Evolutionary conservation across 1,140 invertebrate species (phyloP), one percentile per base, ranked within the genome.

Genomic region (Cydia amplana): DNA sequence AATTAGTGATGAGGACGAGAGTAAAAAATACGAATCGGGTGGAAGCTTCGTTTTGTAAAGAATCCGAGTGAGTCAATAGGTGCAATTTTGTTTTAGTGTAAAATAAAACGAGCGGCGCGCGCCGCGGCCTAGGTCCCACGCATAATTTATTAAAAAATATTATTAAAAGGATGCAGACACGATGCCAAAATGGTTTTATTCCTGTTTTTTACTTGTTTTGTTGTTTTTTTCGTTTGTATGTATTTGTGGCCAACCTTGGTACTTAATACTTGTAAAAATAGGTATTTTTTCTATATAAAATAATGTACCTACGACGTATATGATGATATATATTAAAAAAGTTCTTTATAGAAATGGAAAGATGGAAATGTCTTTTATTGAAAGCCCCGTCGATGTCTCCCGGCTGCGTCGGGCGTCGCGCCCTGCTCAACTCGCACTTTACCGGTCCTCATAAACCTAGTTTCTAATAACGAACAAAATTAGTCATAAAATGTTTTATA

Each of bases 121-220:
- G 65, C 73, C 79, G 14, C 63, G 23, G 75, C 79, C 76, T 79
- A 79, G 82, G 82, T 82, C 83, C 83, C 83, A 83, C 87, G 79
- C 83, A 85, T 88, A 86, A 87, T 90, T 91, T 91, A 89, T 92
- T 91, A 80, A 86, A 32, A 86, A 32, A 82, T 85, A 90, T 84
- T 83, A 82, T 83, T 84, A 81, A 85, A 84, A 83, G 74, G 75
- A 90, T 83, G 89, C 91, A 90, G 85, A 90, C 88, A 87, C 89
- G 87, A 92, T 90, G 88, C 91, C 91, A 91, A 92, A 92, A 92
- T 92, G 91, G 91, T 91, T 90, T 89, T 90, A 91, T 91, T 91
- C 90, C 90, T 91, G 90, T 91, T 92, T 91, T 88, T 90, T 86
- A 89, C 82, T 91, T 91, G 88, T 92, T 92, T 91, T 92, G 89